Evolutionary conservation across 2,888 invertebrate species (phyloP).

Genomic region (Osmoderma eremita): DNA sequence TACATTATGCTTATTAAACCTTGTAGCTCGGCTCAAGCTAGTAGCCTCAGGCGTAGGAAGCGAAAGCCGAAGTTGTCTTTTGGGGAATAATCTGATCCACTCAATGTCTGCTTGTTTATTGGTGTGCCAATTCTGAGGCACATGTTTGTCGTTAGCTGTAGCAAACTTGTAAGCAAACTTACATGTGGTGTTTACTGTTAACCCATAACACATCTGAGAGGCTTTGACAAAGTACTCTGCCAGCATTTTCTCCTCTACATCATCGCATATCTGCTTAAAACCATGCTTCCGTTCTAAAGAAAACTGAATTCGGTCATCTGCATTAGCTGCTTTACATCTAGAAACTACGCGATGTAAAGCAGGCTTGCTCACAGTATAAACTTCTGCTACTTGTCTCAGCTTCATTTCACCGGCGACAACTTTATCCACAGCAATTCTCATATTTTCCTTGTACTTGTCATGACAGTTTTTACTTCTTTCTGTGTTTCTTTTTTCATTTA

Average conservation of each 20-base stretch:
- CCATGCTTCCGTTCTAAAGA: background rate
- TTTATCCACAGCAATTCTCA: background rate
- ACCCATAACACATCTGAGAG: background rate
- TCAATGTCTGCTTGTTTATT: too few relatives aligned
- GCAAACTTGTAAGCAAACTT: background rate
- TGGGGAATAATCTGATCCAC: too few relatives aligned
- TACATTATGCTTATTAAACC: too few relatives aligned
- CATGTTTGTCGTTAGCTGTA: too few relatives aligned
- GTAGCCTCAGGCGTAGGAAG: too few relatives aligned
- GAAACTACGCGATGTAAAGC: background rate
- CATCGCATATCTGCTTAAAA: background rate
- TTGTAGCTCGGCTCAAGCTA: too few relatives aligned
- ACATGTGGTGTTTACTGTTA: background rate
- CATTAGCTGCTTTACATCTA: background rate
- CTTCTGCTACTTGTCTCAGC: background rate
- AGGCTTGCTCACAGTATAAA: background rate
- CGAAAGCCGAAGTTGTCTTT: too few relatives aligned
- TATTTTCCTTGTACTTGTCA: background rate
- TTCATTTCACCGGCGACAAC: background rate
- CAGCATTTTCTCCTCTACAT: background rate
- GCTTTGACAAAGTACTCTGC: background rate
- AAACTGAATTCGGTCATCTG: background rate
- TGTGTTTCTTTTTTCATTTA: background rate
- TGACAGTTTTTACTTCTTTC: background rate
- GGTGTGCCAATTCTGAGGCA: too few relatives aligned